Evolutionary conservation across 2,888 invertebrate species (phyloP).

Genomic region (Drosophila setosimentum): DNA sequence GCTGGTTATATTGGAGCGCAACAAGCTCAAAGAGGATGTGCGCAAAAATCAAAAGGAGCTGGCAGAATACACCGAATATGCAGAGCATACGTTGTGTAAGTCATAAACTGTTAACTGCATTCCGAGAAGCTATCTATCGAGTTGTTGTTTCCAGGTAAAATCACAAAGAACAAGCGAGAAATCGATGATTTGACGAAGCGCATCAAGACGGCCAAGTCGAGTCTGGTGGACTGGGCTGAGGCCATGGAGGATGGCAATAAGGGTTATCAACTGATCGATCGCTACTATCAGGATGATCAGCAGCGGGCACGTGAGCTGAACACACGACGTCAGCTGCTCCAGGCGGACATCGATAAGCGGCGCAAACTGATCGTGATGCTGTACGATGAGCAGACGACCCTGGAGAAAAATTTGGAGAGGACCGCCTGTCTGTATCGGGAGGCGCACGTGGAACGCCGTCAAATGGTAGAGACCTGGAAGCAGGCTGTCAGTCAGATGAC

Average conservation of each 20-base stretch:
- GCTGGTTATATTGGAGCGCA: conserved; percentile 84
- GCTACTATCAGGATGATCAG: conserved; percentile 90
- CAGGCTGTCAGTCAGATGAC: conserved; percentile 89
- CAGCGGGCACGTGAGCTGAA: conserved; percentile 88
- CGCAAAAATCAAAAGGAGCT: conserved; percentile 76
- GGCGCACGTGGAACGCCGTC: conserved; percentile 88
- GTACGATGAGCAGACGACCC: conserved; percentile 86
- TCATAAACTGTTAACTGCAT: neutral
- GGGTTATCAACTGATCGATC: conserved; percentile 90
- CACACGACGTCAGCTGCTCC: conserved; percentile 86
- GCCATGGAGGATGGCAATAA: conserved; percentile 89
- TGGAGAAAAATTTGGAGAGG: conserved; percentile 87
- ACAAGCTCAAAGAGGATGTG: conserved; percentile 78
- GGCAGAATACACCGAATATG: conserved; percentile 68
- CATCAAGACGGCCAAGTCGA: conserved; percentile 88
- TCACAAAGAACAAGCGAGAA: conserved; percentile 87
- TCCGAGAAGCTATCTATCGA: neutral
- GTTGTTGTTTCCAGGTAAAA: conserved; percentile 83
- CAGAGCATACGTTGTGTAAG: conserved; percentile 80
- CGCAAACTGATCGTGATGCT: conserved; percentile 85
- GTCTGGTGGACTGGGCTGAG: conserved; percentile 90
- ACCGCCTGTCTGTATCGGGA: conserved; percentile 86
- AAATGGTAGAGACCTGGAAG: conserved; percentile 91
- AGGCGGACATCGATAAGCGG: conserved; percentile 86
- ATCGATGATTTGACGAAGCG: conserved; percentile 88